Percentiles rank a stretch among this genome's conserved stretches.
phyloP scores from a whole-genome alignment of 2,113 vertebrate species.

The Lophura nycthemera region DNA sequence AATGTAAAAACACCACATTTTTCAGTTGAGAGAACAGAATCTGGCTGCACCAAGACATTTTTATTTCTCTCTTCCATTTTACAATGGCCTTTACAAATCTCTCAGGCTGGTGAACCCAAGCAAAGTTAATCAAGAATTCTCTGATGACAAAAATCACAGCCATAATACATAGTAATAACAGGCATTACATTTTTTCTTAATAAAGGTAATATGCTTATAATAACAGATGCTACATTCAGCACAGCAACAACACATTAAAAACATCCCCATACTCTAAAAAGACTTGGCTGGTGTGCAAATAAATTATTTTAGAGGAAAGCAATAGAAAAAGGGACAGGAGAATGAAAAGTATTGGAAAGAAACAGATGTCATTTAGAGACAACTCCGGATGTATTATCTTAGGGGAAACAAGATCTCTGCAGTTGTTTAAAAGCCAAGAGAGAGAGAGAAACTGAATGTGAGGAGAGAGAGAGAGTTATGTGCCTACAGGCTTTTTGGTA shows the following conservation, averaged over 20 bases:
- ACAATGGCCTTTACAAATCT: constrained; percentile 19
- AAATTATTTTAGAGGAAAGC: background rate
- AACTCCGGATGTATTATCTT: background rate
- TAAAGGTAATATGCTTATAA: background rate
- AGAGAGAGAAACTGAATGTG: background rate
- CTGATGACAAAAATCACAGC: background rate
- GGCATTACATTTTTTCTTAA: background rate
- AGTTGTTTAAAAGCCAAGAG: background rate
- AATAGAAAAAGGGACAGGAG: background rate
- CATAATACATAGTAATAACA: background rate
- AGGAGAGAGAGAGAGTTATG: background rate
- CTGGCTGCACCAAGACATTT: constrained; percentile 17
- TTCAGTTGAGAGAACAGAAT: background rate
- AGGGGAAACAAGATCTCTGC: background rate
- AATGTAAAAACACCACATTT: background rate
- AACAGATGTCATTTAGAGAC: background rate
- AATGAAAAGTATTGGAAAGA: background rate
- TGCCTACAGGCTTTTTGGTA: background rate
- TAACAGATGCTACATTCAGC: background rate
- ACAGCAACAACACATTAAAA: background rate
- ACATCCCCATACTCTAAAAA: background rate
- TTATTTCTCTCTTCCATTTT: constrained; percentile 10
- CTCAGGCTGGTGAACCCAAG: background rate
- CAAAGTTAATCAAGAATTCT: background rate
- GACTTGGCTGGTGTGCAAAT: background rate